These are phyloP conservation scores for Phalera bucephala DNA, from an alignment of 2,888 invertebrate genomes.

Conservation along the genomic window DNA sequence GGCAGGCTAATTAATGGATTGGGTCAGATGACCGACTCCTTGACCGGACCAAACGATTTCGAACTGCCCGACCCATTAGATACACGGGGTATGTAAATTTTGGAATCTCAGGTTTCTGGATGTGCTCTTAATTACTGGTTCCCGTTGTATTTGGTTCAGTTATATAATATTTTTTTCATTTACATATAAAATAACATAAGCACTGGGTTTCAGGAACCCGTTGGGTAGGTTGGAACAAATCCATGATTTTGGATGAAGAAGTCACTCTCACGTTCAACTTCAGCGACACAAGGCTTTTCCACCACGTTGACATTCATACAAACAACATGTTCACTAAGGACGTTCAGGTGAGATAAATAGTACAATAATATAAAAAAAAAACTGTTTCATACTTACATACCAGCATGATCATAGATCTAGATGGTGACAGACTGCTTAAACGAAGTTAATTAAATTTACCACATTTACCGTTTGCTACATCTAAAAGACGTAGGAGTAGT, in stretches of 20 bases:
- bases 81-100: constrained; percentile 72
- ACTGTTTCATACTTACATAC: no score
- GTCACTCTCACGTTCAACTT: constrained; percentile 93
- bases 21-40: constrained; percentile 92
- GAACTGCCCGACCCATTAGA: constrained; percentile 83
- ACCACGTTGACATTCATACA: constrained; percentile 87
- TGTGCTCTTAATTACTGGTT: no score
- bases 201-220: constrained; percentile 74
- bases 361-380: no score
- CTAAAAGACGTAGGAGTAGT: no score
- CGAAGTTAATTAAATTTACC: no score
- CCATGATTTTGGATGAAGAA: constrained; percentile 82
- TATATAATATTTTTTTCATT: no score
- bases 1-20: constrained; percentile 86
- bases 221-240: constrained; percentile 95
- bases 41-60: constrained; percentile 86
- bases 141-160: no score
- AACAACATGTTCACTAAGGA: constrained; percentile 92
- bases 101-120: no score
- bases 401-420: no score
- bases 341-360: constrained; percentile 88
- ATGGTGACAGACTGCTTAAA: no score
- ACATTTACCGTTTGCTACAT: no score
- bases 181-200: neutral
- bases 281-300: constrained; percentile 88